Evolutionary conservation across 2,113 vertebrate genomes (phyloP).

Genomic region (Datnioides undecimradiatus): DNA sequence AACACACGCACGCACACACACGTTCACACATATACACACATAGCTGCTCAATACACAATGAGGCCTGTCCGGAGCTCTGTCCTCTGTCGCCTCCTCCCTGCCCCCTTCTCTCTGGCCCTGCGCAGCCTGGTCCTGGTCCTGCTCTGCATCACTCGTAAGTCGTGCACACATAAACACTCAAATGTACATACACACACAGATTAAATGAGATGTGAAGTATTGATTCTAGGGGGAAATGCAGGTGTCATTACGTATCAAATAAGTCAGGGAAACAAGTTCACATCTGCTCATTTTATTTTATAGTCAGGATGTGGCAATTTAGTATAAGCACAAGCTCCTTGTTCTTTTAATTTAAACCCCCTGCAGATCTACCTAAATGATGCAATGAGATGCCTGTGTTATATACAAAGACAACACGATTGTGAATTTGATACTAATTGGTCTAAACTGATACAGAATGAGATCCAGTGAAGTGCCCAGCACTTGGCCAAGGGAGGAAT

Average conservation of each 20-base stretch:
- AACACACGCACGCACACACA: background rate
- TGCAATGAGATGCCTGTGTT: conserved; percentile 23
- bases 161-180: conserved; percentile 26
- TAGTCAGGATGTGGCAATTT: background rate
- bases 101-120: conserved; percentile 66
- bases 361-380: conserved; percentile 19
- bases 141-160: conserved; percentile 84
- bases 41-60: conserved; percentile 81
- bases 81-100: conserved; percentile 67
- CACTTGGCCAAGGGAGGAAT: conserved; percentile 22
- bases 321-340: background rate
- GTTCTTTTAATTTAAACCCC: conserved; percentile 37
- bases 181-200: conserved; percentile 11
- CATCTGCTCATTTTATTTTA: conserved; percentile 8
- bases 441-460: conserved; percentile 46
- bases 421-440: conserved; percentile 33
- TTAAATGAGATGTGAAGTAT: conserved; percentile 45
- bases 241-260: conserved; percentile 45
- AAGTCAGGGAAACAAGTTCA: conserved; percentile 29
- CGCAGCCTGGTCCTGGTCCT: conserved; percentile 76
- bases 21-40: conserved; percentile 42
- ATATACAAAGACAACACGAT: conserved; percentile 4
- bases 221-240: conserved; percentile 35
- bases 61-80: conserved; percentile 74
- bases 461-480: conserved; percentile 12